Evolutionary conservation across 2,797 vertebrate genomes (phyloP).

Genomic region (Eutrigla gurnardus): DNA sequence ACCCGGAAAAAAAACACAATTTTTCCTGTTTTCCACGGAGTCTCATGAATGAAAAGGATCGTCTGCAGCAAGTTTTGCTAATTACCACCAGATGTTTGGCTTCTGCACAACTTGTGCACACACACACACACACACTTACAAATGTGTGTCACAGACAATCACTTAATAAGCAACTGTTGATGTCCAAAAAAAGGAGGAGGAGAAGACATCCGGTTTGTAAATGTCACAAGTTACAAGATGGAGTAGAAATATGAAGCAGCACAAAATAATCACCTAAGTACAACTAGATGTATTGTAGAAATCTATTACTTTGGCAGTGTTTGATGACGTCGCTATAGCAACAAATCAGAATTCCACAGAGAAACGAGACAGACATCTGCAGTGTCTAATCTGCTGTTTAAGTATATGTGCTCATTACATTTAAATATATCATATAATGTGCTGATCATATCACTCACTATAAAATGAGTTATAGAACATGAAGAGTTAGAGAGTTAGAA

Average conservation of each 20-base stretch:
- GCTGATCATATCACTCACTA: background rate
- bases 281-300: too few species aligned
- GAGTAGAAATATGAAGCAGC: background rate
- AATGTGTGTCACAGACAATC: slow-evolving; percentile 41
- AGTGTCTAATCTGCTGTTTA: background rate
- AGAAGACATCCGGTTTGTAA: slow-evolving; percentile 13
- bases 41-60: background rate
- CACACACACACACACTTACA: slow-evolving; percentile 6
- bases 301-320: too few species aligned
- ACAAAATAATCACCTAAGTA: too few species aligned
- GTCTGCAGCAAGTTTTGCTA: slow-evolving; percentile 20
- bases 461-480: background rate
- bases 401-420: background rate
- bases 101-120: background rate
- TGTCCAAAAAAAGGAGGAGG: slow-evolving; percentile 22
- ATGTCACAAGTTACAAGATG: slow-evolving; percentile 4
- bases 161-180: slow-evolving; percentile 28
- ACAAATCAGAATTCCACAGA: background rate
- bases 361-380: too few species aligned
- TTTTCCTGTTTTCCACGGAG: slow-evolving; percentile 11
- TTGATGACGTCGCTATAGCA: too few species aligned
- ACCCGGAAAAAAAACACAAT: background rate
- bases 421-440: background rate
- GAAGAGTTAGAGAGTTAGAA: background rate
- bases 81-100: slow-evolving; percentile 53